Evolutionary conservation across 2,113 vertebrate genomes (phyloP).

Genomic region (Dolichotis patagonum): DNA sequence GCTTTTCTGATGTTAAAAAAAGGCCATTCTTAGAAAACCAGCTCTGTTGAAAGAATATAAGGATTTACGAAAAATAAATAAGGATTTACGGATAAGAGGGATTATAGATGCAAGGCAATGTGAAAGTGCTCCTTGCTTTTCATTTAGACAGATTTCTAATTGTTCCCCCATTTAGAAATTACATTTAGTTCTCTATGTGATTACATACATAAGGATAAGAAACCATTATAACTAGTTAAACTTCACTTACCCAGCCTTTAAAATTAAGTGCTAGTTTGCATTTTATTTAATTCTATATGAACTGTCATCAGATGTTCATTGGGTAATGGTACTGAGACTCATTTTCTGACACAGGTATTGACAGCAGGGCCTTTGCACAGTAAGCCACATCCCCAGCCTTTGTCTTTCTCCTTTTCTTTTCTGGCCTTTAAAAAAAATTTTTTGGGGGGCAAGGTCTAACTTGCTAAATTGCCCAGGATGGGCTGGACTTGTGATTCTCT

Average conservation of each 20-base stretch:
- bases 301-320: constrained; percentile 24
- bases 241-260: neutral
- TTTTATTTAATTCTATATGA: neutral
- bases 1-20: neutral
- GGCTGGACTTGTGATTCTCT: neutral
- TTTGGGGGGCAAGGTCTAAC: neutral
- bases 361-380: neutral
- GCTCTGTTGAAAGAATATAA: neutral
- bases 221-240: neutral
- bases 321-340: neutral
- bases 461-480: neutral
- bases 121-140: constrained; percentile 30
- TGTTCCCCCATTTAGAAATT: neutral
- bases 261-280: neutral
- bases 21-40: constrained; percentile 1
- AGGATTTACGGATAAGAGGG: neutral
- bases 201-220: neutral
- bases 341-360: neutral
- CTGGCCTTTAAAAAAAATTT: neutral
- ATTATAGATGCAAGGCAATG: neutral
- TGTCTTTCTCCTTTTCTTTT: neutral
- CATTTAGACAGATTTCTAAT: neutral
- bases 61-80: neutral
- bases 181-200: neutral
- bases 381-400: neutral